Evolutionary conservation across 2,888 invertebrate species (phyloP).

Genomic region (Gymnocheta viridis): DNA sequence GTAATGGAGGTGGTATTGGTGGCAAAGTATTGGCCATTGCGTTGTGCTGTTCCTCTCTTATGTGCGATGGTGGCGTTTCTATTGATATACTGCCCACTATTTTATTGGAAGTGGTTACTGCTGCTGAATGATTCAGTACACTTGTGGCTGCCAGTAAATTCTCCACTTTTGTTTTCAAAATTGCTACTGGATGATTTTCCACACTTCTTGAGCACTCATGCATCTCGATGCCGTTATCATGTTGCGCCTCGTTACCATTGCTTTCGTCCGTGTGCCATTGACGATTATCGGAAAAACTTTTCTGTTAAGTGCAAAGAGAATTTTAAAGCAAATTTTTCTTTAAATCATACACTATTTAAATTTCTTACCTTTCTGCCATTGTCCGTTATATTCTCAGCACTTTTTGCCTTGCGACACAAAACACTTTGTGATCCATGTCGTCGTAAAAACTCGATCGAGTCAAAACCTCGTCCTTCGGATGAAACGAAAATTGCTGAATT

Average conservation of each 20-base stretch:
- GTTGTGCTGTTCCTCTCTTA: conserved; percentile 76
- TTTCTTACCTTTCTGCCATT: conserved; percentile 80
- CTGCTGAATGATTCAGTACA: conserved; percentile 76
- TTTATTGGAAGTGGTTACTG: conserved; percentile 79
- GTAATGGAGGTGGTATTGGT: conserved; percentile 60
- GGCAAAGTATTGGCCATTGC: conserved; percentile 70
- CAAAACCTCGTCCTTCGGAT: conserved; percentile 88
- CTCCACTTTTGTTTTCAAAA: conserved; percentile 72
- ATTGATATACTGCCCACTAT: conserved; percentile 81
- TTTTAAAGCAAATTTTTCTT: background rate
- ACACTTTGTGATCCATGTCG: conserved; percentile 91
- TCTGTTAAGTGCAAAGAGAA: conserved; percentile 72
- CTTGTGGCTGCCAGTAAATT: conserved; percentile 72
- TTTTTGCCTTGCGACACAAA: conserved; percentile 90
- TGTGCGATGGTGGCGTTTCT: conserved; percentile 80
- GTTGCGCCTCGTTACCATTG: conserved; percentile 68
- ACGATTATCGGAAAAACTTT: conserved; percentile 79
- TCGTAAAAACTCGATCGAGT: conserved; percentile 90
- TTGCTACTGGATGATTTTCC: conserved; percentile 75
- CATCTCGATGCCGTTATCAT: conserved; percentile 74
- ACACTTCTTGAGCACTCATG: conserved; percentile 68
- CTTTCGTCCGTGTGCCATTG: conserved; percentile 81
- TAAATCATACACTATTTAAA: background rate
- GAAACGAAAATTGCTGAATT: conserved; percentile 94
- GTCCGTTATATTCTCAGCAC: conserved; percentile 86